Conservation (phyloP, 2,888 invertebrate species). For the Ennomos fuscantarius region DNA sequence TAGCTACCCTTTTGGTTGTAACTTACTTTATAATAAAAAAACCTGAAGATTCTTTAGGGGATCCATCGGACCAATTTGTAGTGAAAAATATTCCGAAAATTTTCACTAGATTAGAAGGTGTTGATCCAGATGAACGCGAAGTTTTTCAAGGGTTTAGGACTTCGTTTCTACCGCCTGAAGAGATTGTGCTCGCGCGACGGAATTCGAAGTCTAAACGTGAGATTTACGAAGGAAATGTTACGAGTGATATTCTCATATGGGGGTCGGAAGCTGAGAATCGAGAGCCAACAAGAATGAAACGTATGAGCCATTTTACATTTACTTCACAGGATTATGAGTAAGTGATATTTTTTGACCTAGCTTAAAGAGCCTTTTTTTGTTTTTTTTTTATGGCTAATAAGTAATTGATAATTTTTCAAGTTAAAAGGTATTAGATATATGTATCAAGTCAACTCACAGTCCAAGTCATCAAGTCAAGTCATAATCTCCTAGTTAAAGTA, state of each 20-base stretch:
- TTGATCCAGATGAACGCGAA: slow-evolving; percentile 84
- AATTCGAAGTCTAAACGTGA: slow-evolving; percentile 48
- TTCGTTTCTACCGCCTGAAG: slow-evolving; percentile 86
- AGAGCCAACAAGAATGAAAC: slow-evolving; percentile 63
- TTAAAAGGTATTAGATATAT: no score
- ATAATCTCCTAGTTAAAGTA: no score
- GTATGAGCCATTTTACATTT: slow-evolving; percentile 63
- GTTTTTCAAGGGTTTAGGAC: slow-evolving; percentile 87
- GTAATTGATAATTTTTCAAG: background rate
- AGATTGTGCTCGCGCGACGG: slow-evolving; percentile 70
- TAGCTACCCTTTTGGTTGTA: slow-evolving; percentile 50
- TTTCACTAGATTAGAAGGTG: slow-evolving; percentile 67
- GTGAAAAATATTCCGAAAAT: slow-evolving; percentile 67
- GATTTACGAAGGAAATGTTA: slow-evolving; percentile 57
- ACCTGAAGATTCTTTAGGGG: slow-evolving; percentile 59
- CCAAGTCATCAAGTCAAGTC: no score
- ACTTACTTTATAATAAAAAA: slow-evolving; percentile 59
- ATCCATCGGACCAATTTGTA: slow-evolving; percentile 68
- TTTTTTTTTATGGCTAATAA: no score
- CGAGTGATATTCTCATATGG: slow-evolving; percentile 67
- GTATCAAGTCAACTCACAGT: no score
- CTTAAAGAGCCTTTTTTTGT: no score
- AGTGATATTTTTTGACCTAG: slow-evolving; percentile 43
- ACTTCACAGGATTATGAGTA: slow-evolving; percentile 65
- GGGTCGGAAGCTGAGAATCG: slow-evolving; percentile 48